Conservation (phyloP, 2,113 vertebrate genomes). For the Protobothrops flavoviridis region DNA sequence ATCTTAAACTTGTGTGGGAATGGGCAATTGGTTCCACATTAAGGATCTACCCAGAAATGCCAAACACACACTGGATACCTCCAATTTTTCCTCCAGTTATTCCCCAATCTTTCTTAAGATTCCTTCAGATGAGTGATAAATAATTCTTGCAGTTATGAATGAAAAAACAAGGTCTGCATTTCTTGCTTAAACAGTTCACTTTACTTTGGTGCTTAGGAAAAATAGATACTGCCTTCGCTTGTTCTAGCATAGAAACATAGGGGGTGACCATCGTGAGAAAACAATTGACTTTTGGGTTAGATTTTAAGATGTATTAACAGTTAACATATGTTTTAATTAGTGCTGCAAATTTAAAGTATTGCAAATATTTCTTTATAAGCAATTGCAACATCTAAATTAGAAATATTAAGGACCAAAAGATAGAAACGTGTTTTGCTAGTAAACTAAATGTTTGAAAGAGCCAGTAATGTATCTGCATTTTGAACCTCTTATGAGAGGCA, state of each 20-base stretch:
- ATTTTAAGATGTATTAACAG: neutral
- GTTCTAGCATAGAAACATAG: neutral
- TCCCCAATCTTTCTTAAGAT: neutral
- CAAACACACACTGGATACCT: neutral
- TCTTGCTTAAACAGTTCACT: neutral
- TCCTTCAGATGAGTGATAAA: neutral
- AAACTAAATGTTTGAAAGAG: neutral
- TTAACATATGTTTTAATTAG: neutral
- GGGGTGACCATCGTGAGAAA: neutral
- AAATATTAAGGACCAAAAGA: neutral
- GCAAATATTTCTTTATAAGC: neutral
- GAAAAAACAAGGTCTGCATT: neutral
- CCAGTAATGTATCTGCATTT: neutral
- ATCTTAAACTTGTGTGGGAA: neutral
- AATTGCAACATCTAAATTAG: neutral
- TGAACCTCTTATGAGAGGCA: neutral
- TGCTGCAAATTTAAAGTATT: neutral
- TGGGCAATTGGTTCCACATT: neutral
- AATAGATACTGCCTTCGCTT: neutral
- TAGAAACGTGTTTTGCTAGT: constrained; percentile 3
- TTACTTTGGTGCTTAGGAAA: neutral
- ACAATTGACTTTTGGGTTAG: neutral
- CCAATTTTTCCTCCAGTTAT: neutral
- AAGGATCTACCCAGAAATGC: neutral
- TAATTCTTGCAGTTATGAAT: neutral